A percentile compares a stretch with the other conserved stretches of the same genome.
These are phyloP conservation scores for Cynodonichthys magdalenae DNA, from an alignment of 2,797 vertebrate genomes.

Conservation along the genomic window DNA sequence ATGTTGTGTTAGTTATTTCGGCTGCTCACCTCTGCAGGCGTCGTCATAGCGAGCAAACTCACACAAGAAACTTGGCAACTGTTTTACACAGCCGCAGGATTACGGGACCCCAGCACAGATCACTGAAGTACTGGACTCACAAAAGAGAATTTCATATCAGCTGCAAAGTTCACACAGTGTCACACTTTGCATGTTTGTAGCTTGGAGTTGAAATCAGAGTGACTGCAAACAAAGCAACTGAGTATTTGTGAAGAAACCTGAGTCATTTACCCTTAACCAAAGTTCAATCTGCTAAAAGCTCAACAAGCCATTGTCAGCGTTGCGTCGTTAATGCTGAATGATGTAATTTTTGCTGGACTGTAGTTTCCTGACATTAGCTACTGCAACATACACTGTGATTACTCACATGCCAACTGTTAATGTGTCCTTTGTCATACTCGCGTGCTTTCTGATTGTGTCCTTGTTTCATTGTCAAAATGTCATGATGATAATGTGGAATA, in stretches of 20 bases:
- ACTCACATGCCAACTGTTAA: slow-evolving; percentile 40
- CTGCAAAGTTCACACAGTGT: slow-evolving; percentile 8
- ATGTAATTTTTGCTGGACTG: slow-evolving; percentile 67
- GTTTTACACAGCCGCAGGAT: no score
- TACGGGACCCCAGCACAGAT: no score
- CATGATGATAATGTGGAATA: slow-evolving; percentile 42
- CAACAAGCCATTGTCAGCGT: slow-evolving; percentile 68
- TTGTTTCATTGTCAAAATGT: slow-evolving; percentile 46
- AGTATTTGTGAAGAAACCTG: slow-evolving; percentile 41
- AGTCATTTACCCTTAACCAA: slow-evolving; percentile 80
- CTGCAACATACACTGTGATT: slow-evolving; percentile 38
- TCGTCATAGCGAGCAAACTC: no score
- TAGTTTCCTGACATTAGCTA: slow-evolving; percentile 16
- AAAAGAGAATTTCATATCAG: no score
- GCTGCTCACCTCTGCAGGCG: no score
- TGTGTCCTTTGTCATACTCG: slow-evolving; percentile 17
- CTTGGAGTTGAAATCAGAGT: slow-evolving; percentile 25
- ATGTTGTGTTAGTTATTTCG: no score
- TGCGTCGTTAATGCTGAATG: slow-evolving; percentile 50
- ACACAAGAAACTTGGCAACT: no score
- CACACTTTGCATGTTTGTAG: slow-evolving; percentile 13
- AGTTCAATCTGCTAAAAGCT: slow-evolving; percentile 75
- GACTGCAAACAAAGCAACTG: slow-evolving; percentile 33
- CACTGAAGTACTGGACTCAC: no score
- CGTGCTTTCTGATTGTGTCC: slow-evolving; percentile 41